Evolutionary conservation across 1,140 invertebrate species (phyloP).

Genomic region (Eupeodes corollae): DNA sequence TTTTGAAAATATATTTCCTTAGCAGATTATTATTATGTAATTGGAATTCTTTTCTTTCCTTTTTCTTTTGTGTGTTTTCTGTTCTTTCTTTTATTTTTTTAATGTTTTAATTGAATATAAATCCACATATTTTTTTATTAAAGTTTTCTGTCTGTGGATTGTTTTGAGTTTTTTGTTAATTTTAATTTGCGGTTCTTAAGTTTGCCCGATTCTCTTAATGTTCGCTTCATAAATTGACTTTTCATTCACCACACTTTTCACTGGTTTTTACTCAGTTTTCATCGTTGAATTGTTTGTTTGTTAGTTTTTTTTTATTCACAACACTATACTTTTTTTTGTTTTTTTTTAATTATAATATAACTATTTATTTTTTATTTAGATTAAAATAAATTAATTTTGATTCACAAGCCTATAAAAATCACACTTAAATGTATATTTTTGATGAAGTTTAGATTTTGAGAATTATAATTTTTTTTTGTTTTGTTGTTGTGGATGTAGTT

Average conservation of each 20-base stretch:
- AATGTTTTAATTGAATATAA: no score
- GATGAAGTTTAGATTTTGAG: slow-evolving; percentile 13
- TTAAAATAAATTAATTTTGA: not conserved
- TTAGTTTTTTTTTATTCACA: not conserved
- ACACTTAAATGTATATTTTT: slow-evolving; percentile 4
- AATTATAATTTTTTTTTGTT: slow-evolving; percentile 9
- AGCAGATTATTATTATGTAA: no score
- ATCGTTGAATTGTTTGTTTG: not conserved
- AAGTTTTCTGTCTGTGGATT: no score
- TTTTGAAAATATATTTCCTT: no score
- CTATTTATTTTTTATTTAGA: not conserved
- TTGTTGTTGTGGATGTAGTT: slow-evolving; percentile 6
- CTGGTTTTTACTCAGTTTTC: not conserved
- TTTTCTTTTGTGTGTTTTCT: no score
- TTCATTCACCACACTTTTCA: not conserved
- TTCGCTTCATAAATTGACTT: not conserved
- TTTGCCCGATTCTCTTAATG: not conserved
- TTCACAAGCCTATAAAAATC: not conserved
- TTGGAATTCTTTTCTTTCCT: no score
- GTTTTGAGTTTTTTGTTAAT: no score
- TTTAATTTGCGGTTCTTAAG: not conserved
- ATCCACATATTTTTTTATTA: no score
- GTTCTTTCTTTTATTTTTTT: no score
- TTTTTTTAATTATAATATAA: not conserved
- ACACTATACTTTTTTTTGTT: not conserved